Evolutionary conservation across 1,140 invertebrate genomes (phyloP).

Genomic region (Apolygus lucorum): DNA sequence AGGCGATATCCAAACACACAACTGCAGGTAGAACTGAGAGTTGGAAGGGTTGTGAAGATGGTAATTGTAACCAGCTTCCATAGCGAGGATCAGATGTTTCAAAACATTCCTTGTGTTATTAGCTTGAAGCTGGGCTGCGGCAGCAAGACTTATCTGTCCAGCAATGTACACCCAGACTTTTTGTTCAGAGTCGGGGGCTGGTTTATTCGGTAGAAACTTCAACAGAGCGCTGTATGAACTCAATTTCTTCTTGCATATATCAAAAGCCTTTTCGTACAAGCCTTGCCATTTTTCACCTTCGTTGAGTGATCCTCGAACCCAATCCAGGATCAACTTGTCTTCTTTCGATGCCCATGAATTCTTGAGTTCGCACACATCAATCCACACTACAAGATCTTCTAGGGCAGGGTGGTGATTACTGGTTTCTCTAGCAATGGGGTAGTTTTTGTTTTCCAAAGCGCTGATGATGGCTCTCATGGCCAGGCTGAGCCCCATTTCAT

Average conservation of each 20-base stretch:
- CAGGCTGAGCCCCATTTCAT: slow-evolving; percentile 27
- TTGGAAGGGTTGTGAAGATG: slow-evolving; percentile 21
- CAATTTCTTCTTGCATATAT: background rate
- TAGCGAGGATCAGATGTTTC: slow-evolving; percentile 21
- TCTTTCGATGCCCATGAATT: slow-evolving; percentile 7
- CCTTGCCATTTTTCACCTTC: background rate
- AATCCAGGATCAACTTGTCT: background rate
- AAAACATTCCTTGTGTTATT: slow-evolving; percentile 2
- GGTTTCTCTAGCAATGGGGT: slow-evolving; percentile 18
- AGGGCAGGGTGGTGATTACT: slow-evolving; percentile 19
- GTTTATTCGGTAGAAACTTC: slow-evolving; percentile 21
- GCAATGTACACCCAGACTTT: slow-evolving; percentile 26
- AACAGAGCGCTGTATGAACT: slow-evolving; percentile 17
- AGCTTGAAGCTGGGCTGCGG: background rate
- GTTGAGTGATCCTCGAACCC: background rate
- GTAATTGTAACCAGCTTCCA: slow-evolving; percentile 23
- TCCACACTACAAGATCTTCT: slow-evolving; percentile 20
- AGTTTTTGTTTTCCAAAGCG: slow-evolving; percentile 24
- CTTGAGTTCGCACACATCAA: slow-evolving; percentile 13
- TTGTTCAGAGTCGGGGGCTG: slow-evolving; percentile 23
- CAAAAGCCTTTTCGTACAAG: background rate
- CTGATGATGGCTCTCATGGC: slow-evolving; percentile 23
- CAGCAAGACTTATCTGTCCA: slow-evolving; percentile 25
- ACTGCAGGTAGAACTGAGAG: slow-evolving; percentile 18
- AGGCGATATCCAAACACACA: slow-evolving; percentile 22